Base-by-base conservation (phyloP, 2,113 vertebrate genomes). In the Elaphurus davidianus region DNA sequence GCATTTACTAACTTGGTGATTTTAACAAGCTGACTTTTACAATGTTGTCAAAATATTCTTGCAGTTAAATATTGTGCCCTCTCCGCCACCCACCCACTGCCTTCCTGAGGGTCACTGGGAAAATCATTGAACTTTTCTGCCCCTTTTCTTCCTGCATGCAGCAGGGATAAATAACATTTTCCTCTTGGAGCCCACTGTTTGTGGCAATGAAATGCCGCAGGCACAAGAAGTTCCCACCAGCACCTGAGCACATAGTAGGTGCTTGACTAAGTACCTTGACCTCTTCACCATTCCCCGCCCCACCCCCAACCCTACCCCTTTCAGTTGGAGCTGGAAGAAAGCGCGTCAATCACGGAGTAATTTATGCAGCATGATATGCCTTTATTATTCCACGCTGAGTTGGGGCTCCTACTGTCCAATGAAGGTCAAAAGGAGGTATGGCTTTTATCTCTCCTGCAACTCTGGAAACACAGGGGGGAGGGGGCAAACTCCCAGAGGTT, bases 401-500 rank as follows among this genome's bases (percentile, higher is more conserved):
- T 15, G 47, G 95, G 92, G 87, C 90, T 96, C 88, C 98, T 92
- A 97, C 97, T 97, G 98, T 91, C 98, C 98, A 97, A 64, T 96
- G 98, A 96, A 97, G 98, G 98, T 97, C 98, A 97, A 95, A 97
- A 97, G 97, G 95, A 97, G 96, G 95, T 55, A 83, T 52, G 96
- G 98, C 98, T 98, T 98, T 98, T 94, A 98, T 98, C 98, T 98
- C 96, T 92, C 64, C 93, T 93, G 98, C 96, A 36, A 82, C 96
- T 97, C 94, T 92, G 95, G 96, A 88, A 45, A 40, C 96, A 15
- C 96, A 36, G 55, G 78, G 95, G 83, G 88, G 95, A 83, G 87
- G 97, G 97, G 89, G 64, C 86, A 1, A 19, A 88, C 94, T 81
- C 94, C 30, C 94, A 86, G 92, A 98, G 96, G 78, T 64, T 96